Evolutionary conservation across 2,888 invertebrate species (phyloP).

Genomic region (Lottia scabra): DNA sequence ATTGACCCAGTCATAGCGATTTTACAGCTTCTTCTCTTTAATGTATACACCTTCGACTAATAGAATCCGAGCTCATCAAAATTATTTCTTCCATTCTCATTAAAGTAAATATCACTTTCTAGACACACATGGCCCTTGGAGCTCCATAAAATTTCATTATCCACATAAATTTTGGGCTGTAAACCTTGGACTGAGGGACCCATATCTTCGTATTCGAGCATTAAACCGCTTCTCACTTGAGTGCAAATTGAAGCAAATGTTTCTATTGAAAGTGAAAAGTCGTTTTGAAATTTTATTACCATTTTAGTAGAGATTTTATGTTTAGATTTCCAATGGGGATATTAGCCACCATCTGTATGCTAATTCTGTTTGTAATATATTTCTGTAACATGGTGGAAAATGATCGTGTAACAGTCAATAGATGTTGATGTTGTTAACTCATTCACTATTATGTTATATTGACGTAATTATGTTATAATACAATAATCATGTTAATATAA

Average conservation of each 20-base stretch:
- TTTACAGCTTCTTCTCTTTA: constrained; percentile 4
- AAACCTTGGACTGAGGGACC: constrained; percentile 6
- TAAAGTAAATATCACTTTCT: constrained; percentile 2
- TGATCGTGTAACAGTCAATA: too few relatives aligned
- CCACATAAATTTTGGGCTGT: constrained; percentile 19
- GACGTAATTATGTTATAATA: too few relatives aligned
- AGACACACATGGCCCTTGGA: constrained; percentile 2
- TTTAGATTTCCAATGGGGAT: constrained; percentile 1
- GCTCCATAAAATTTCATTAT: constrained; percentile 26
- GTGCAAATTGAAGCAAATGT: not conserved
- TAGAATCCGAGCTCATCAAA: not conserved
- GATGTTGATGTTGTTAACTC: too few relatives aligned
- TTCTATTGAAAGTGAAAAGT: not conserved
- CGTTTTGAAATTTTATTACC: constrained; percentile 4
- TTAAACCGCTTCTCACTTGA: not conserved
- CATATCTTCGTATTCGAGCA: not conserved
- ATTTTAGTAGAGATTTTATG: constrained; percentile 7
- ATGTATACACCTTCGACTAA: constrained; percentile 7
- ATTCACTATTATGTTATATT: too few relatives aligned
- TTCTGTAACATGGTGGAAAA: not conserved
- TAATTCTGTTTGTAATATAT: constrained; percentile 1
- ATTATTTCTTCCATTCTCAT: not conserved
- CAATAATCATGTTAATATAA: too few relatives aligned
- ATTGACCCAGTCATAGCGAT: constrained; percentile 3
- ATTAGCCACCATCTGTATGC: not conserved